Base-by-base conservation (phyloP, 2,113 vertebrate species). In the Pandion haliaetus region DNA sequence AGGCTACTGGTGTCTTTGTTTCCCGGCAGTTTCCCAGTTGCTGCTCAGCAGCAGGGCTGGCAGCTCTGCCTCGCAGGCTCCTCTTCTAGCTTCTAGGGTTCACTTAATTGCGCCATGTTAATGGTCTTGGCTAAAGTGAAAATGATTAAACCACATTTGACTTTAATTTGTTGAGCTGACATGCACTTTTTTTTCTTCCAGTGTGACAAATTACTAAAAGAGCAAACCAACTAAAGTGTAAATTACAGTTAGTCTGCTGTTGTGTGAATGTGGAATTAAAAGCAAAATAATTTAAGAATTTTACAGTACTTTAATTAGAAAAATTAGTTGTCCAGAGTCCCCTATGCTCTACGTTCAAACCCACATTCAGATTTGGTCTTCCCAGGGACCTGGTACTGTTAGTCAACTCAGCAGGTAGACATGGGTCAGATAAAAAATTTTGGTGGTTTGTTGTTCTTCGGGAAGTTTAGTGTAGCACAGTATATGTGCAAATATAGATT, bases 91-190 rank as follows among this genome's bases (percentile, higher is more conserved):
- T 92, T 89, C 85, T 89, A 96, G 79, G 87, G 89, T 97, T 96
- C 97, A 86, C 70, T 93, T 97, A 95, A 95, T 92, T 90, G 54
- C 95, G 72, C 86, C 65, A 70, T 77, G 81, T 74, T 97, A 97
- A 97, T 96, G 65, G 83, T 59, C 94, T 93, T 97, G 92, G 89
- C 94, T 96, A 93, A 98, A 97, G 83, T 76, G 63, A 97, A 98
- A 97, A 97, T 89, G 31, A 96, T 97, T 98, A 97, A 97, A 95
- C 95, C 76, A 88, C 94, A 92, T 96, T 94, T 97, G 86, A 84
- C 90, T 97, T 97, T 96, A 95, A 96, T 97, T 98, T 97, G 58
- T 95, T 96, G 90, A 94, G 52, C 69, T 80, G 89, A 94, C 63
- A 42, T 62, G 65, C 69, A 70, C 61, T 95, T 94, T 65, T 94